A percentile compares a stretch with the other conserved stretches of the same genome.
These are phyloP conservation scores for Brachyhypopomus gauderio DNA, from an alignment of 2,113 vertebrate genomes.

Conservation along the genomic window DNA sequence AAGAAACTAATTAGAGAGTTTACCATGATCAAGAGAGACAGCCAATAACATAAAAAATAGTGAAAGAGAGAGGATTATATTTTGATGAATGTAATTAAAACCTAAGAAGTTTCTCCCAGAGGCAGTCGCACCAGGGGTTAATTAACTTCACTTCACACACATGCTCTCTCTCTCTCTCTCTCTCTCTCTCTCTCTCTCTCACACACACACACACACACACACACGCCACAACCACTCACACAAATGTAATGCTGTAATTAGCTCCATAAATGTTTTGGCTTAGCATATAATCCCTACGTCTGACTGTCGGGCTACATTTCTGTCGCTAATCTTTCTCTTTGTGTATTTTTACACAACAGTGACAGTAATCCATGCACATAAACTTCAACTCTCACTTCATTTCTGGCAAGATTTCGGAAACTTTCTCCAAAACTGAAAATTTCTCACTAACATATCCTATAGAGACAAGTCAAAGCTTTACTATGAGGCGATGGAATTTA, in stretches of 20 bases:
- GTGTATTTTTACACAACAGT: conserved; percentile 9
- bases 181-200: neutral
- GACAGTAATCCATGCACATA: neutral
- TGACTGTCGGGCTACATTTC: neutral
- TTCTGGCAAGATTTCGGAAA: neutral
- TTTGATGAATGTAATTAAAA: conserved; percentile 59
- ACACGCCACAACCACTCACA: conserved; percentile 3
- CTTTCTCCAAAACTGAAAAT: no score
- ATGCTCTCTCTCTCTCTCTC: neutral
- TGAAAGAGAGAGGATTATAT: conserved; percentile 44
- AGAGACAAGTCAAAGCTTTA: no score
- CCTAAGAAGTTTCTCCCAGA: conserved; percentile 27
- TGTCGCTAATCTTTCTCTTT: conserved; percentile 23
- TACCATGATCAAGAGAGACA: neutral
- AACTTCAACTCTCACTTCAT: neutral
- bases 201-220: neutral
- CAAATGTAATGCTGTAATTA: conserved; percentile 40
- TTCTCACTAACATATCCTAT: neutral
- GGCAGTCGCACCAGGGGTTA: conserved; percentile 47
- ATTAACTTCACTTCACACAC: conserved; percentile 42
- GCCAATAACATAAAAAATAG: conserved; percentile 5
- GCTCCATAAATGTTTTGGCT: conserved; percentile 37
- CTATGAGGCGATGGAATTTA: no score
- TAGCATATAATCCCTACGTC: conserved; percentile 33
- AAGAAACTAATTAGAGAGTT: conserved; percentile 34